Conservation (phyloP, 2,888 invertebrate genomes). For the Leptopilina syphax region DNA sequence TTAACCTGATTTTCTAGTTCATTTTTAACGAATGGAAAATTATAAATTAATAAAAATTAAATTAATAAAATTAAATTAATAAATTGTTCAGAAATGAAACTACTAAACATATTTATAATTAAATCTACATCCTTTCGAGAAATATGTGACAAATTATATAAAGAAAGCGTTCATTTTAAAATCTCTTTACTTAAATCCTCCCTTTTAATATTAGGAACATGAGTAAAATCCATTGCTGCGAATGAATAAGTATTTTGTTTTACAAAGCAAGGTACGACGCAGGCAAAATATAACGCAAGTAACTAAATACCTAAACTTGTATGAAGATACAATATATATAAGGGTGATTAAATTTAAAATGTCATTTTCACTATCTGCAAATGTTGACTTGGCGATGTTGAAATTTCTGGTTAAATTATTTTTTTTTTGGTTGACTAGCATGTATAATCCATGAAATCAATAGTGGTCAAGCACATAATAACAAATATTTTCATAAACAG, state of each 20-base stretch:
- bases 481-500: too few species aligned
- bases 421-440: too few species aligned
- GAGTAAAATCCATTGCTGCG: slow-evolving; percentile 13
- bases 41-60: too few species aligned
- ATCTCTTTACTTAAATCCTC: slow-evolving; percentile 42
- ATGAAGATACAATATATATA: too few species aligned
- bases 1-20: slow-evolving; percentile 40
- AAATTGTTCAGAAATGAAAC: slow-evolving; percentile 36
- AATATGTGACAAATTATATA: slow-evolving; percentile 46
- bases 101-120: slow-evolving; percentile 35
- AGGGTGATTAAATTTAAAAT: too few species aligned
- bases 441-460: too few species aligned
- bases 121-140: slow-evolving; percentile 45
- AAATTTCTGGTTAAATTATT: too few species aligned
- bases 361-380: too few species aligned
- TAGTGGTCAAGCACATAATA: too few species aligned
- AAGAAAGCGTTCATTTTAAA: slow-evolving; percentile 42
- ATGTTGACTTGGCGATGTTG: too few species aligned
- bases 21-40: slow-evolving; percentile 44
- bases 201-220: background rate
- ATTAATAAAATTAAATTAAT: too few species aligned
- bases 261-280: background rate
- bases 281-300: background rate
- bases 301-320: background rate
- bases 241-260: background rate